Evolutionary conservation across 2,888 invertebrate species (phyloP).

Genomic region (Lasioglossum vierecki): DNA sequence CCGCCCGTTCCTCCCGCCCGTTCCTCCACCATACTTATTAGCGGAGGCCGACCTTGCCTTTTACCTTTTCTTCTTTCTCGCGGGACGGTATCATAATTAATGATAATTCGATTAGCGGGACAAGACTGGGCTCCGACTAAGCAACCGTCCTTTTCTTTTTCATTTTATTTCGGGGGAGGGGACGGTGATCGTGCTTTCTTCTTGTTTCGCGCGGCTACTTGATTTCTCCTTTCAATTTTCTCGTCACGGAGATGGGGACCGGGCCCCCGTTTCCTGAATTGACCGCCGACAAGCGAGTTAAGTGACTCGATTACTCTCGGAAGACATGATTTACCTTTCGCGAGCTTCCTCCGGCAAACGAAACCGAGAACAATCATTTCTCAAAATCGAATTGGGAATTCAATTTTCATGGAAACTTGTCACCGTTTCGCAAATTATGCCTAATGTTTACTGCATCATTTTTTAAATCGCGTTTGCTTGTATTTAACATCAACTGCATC

Average conservation of each 20-base stretch:
- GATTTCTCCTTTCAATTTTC: constrained; percentile 26
- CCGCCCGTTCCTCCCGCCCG: constrained; percentile 42
- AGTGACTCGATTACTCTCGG: constrained; percentile 19
- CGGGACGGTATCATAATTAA: constrained; percentile 79
- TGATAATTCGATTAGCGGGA: constrained; percentile 82
- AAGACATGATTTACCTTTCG: constrained; percentile 12
- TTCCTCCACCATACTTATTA: constrained; percentile 66
- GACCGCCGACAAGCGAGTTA: constrained; percentile 10
- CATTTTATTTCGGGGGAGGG: constrained; percentile 8
- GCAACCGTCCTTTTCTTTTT: constrained; percentile 55
- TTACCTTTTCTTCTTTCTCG: constrained; percentile 63
- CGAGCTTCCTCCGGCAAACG: not conserved
- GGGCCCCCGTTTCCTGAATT: constrained; percentile 1
- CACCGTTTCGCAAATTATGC: not conserved
- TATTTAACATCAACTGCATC: not conserved
- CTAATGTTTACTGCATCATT: not conserved
- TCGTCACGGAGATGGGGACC: constrained; percentile 9
- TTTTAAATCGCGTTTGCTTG: not conserved
- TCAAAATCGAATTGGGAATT: not conserved
- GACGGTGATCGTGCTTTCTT: not conserved
- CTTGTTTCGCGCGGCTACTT: constrained; percentile 3
- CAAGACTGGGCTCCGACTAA: constrained; percentile 76
- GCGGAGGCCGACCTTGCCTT: constrained; percentile 62
- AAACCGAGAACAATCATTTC: not conserved
- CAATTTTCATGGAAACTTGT: not conserved